phyloP scores from a whole-genome alignment of 2,888 invertebrate species.

The Erebia palarica region DNA sequence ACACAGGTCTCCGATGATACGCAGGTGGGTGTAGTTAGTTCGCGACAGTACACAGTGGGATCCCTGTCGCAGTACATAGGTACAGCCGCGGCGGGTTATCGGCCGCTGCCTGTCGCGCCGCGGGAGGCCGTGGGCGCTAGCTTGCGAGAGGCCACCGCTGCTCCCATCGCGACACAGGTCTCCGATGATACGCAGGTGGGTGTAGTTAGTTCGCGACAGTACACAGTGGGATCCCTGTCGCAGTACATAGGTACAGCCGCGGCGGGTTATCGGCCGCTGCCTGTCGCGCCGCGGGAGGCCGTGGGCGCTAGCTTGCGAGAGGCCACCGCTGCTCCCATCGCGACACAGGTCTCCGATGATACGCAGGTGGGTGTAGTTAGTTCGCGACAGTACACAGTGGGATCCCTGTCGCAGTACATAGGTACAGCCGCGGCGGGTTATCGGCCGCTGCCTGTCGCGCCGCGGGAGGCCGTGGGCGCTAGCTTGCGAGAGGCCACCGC shows the following conservation, averaged over 20 bases:
- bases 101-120: conserved; percentile 93
- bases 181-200: conserved; percentile 31
- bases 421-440: conserved; percentile 94
- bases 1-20: conserved; percentile 17
- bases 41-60: conserved; percentile 90
- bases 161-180: conserved; percentile 19
- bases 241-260: conserved; percentile 95
- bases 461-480: conserved; percentile 86
- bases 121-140: conserved; percentile 85
- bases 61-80: conserved; percentile 97
- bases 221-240: conserved; percentile 96
- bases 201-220: conserved; percentile 64
- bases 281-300: conserved; percentile 87
- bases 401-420: conserved; percentile 97
- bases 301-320: conserved; percentile 90
- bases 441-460: conserved; percentile 93
- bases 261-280: conserved; percentile 94
- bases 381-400: conserved; percentile 88
- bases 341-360: conserved; percentile 15
- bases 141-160: conserved; percentile 83
- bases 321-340: conserved; percentile 35
- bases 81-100: conserved; percentile 92
- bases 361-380: conserved; percentile 24
- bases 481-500: conserved; percentile 84
- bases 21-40: conserved; percentile 23